These are phyloP conservation scores for Apodemus sylvaticus DNA, from an alignment of 2,113 vertebrate genomes.

Conservation along the genomic window DNA sequence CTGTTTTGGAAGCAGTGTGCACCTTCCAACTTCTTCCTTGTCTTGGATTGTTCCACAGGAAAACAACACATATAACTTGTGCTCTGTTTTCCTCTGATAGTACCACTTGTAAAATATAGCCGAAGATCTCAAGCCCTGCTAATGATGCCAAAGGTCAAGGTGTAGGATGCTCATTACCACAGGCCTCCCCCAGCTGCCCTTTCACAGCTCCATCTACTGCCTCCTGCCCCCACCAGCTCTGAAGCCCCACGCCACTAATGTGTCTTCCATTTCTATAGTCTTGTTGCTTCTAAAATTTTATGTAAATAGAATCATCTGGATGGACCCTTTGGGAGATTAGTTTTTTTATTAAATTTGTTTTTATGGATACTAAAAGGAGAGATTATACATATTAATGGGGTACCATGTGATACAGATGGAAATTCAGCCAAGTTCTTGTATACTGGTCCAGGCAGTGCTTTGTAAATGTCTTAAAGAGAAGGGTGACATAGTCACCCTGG, in stretches of 20 bases:
- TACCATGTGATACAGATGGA: background rate
- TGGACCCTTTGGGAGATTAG: background rate
- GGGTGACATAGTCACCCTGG: background rate
- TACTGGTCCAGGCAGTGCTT: background rate
- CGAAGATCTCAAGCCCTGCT: background rate
- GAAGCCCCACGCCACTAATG: background rate
- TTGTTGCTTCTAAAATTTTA: constrained; percentile 16
- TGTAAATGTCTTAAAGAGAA: constrained; percentile 45
- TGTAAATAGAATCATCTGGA: constrained; percentile 22
- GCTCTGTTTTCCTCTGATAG: background rate
- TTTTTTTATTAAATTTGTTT: constrained; percentile 10
- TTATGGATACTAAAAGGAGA: background rate
- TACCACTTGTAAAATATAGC: background rate
- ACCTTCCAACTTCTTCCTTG: background rate
- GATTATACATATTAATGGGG: background rate
- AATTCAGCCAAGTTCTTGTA: constrained; percentile 30
- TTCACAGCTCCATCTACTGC: background rate
- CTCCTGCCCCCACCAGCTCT: background rate
- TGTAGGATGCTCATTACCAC: background rate
- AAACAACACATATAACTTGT: background rate
- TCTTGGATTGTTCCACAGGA: constrained; percentile 5
- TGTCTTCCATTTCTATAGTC: constrained; percentile 12
- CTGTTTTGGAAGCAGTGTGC: constrained; percentile 3
- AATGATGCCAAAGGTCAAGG: background rate
- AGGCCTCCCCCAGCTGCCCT: accelerated